Percentiles rank a stretch among this genome's conserved stretches.
Evolutionary conservation across 2,888 invertebrate species (phyloP).

Genomic region (Metalampra italica): DNA sequence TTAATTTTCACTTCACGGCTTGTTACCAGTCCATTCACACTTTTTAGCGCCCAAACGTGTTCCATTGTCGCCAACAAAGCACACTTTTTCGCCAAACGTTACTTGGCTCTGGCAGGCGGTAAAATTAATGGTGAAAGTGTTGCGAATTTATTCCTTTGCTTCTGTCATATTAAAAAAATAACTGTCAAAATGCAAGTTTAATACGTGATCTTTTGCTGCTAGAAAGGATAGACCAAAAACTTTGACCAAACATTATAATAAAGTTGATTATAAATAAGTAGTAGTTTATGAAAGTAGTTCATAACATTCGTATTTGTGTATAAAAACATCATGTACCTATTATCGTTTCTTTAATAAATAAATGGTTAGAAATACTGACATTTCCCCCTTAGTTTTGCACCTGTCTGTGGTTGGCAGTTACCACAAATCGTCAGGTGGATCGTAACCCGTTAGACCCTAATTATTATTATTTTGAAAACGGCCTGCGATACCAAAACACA

Average conservation of each 20-base stretch:
- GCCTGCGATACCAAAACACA: background rate
- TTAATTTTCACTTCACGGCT: constrained; percentile 52
- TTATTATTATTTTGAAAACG: too few species aligned
- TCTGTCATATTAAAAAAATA: background rate
- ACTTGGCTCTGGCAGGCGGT: constrained; percentile 31
- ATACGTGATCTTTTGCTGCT: background rate
- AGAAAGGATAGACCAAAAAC: background rate
- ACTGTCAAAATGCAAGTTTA: background rate
- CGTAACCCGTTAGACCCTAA: too few species aligned
- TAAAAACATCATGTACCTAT: too few species aligned
- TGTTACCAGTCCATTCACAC: constrained; percentile 42
- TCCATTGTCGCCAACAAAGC: constrained; percentile 34
- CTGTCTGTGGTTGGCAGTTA: too few species aligned
- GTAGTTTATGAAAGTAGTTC: too few species aligned
- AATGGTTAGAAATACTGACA: too few species aligned
- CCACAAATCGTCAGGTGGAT: too few species aligned
- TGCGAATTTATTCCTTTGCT: constrained; percentile 32
- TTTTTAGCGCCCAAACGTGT: constrained; percentile 51
- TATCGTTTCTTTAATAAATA: too few species aligned
- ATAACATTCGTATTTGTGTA: too few species aligned
- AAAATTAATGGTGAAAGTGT: constrained; percentile 55
- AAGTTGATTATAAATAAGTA: too few species aligned
- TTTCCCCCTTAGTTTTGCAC: too few species aligned
- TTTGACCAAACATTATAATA: too few species aligned
- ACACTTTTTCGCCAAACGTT: constrained; percentile 28